Conservation (phyloP, 1,140 invertebrate species). For the Rhynchophorus ferrugineus region DNA sequence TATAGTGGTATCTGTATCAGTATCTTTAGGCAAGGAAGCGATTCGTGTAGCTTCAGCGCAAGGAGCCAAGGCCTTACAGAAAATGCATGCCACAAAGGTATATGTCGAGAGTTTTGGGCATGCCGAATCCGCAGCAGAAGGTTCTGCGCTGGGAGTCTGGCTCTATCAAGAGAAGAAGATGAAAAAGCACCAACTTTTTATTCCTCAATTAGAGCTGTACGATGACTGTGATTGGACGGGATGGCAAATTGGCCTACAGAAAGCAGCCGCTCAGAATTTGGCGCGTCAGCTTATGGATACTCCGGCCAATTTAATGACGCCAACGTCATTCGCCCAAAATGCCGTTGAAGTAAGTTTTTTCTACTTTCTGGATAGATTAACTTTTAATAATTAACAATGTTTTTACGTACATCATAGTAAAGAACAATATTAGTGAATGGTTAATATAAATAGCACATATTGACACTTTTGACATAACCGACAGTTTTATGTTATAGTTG, state of each 20-base stretch:
- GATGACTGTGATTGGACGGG: constrained; percentile 43
- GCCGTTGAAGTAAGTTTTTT: constrained; percentile 35
- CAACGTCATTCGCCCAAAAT: constrained; percentile 50
- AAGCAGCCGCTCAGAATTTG: constrained; percentile 57
- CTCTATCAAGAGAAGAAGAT: constrained; percentile 57
- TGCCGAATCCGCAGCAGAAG: constrained; percentile 67
- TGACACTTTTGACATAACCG: too few relatives aligned
- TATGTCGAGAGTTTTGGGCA: constrained; percentile 65
- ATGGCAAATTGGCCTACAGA: constrained; percentile 50
- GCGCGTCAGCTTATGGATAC: constrained; percentile 54
- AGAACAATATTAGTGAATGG: too few relatives aligned
- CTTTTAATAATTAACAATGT: too few relatives aligned
- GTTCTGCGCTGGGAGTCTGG: constrained; percentile 55
- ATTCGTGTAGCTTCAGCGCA: constrained; percentile 50
- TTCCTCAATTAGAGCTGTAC: constrained; percentile 45
- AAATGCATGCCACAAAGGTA: constrained; percentile 49
- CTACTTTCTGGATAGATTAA: background rate
- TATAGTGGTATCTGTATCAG: too few relatives aligned
- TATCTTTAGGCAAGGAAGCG: constrained; percentile 47
- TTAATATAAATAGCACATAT: too few relatives aligned
- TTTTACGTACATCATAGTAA: too few relatives aligned
- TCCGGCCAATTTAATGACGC: constrained; percentile 59
- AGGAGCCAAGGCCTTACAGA: constrained; percentile 49
- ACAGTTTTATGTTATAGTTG: too few relatives aligned
- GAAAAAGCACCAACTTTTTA: constrained; percentile 44